Evolutionary conservation across 1,140 invertebrate species (phyloP).

Genomic region (Drosophila erecta): DNA sequence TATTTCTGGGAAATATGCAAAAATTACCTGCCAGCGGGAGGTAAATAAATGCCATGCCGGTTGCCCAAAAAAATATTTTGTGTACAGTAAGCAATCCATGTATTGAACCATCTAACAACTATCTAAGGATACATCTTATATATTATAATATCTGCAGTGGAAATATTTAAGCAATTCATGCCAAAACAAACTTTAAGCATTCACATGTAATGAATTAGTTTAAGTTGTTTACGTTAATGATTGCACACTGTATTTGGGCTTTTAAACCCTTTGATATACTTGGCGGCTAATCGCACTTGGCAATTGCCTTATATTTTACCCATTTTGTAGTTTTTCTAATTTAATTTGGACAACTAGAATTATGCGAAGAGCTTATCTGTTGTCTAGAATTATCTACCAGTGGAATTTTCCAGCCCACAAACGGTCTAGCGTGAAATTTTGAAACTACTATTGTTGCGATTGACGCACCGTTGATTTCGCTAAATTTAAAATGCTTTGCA

Average conservation of each 20-base stretch:
- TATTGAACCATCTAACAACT: background rate
- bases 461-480: slow-evolving; percentile 35
- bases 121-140: background rate
- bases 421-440: slow-evolving; percentile 14
- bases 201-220: background rate
- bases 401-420: slow-evolving; percentile 35
- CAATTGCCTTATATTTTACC: background rate
- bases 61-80: background rate
- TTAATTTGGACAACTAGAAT: slow-evolving; percentile 8
- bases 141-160: no score
- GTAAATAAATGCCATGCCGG: background rate
- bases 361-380: slow-evolving; percentile 18
- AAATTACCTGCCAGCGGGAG: slow-evolving; percentile 12
- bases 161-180: no score
- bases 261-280: slow-evolving; percentile 2
- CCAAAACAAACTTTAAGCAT: no score
- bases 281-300: slow-evolving; percentile 36
- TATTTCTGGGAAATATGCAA: background rate
- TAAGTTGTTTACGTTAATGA: background rate
- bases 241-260: background rate
- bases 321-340: slow-evolving; percentile 15
- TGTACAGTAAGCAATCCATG: background rate
- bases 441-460: slow-evolving; percentile 15
- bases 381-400: slow-evolving; percentile 4
- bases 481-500: slow-evolving; percentile 35